Evolutionary conservation across 2,797 vertebrate genomes (phyloP).

Genomic region (Artibeus lituratus): DNA sequence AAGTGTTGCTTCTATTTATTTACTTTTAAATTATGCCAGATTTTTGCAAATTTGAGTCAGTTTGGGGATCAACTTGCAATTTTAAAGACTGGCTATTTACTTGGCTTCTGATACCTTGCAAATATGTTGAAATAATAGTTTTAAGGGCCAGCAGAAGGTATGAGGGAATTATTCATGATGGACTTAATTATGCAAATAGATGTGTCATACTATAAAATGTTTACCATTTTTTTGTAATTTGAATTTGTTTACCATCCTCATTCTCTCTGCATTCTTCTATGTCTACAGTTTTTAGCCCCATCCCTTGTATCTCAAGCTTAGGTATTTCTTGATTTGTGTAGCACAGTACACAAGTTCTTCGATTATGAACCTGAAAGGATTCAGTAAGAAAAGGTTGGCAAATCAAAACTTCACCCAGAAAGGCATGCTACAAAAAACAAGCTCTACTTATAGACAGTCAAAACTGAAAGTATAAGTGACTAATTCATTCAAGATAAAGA

Average conservation of each 20-base stretch:
- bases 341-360: not conserved
- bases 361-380: not conserved
- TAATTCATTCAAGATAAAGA: not conserved
- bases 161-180: constrained; percentile 5
- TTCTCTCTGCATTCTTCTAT: not conserved
- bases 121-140: constrained; percentile 34
- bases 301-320: not conserved
- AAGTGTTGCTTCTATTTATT: constrained; percentile 79
- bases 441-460: not conserved
- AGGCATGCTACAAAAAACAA: not conserved
- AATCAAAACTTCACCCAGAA: not conserved
- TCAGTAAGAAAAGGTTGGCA: not conserved
- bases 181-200: constrained; percentile 35
- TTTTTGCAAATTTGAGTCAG: constrained; percentile 74
- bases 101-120: constrained; percentile 48
- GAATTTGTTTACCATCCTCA: not conserved
- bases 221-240: constrained; percentile 6
- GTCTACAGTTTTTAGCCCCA: not conserved
- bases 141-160: constrained; percentile 18
- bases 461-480: not conserved
- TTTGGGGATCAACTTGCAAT: constrained; percentile 73
- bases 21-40: constrained; percentile 79
- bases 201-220: not conserved
- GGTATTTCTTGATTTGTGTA: not conserved
- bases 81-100: constrained; percentile 67